A percentile compares a stretch with the other conserved stretches of the same genome.
These are phyloP conservation scores for Alviniconcha strummeri DNA, from an alignment of 2,888 invertebrate species.

Conservation along the genomic window DNA sequence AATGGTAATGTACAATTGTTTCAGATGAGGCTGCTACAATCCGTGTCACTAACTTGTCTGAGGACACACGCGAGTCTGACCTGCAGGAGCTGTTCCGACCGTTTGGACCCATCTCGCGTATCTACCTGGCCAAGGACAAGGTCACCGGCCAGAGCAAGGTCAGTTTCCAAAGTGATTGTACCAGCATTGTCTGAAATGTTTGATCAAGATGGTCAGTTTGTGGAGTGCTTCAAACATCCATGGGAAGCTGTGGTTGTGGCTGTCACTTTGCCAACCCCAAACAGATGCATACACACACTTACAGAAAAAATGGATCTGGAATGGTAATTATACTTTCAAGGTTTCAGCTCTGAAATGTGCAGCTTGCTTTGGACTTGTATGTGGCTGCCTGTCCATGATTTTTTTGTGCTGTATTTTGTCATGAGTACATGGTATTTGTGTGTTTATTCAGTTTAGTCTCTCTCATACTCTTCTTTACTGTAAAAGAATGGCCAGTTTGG, in stretches of 20 bases:
- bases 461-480: no score
- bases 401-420: no score
- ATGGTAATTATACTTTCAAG: no score
- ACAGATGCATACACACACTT: background rate
- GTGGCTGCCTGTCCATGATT: no score
- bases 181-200: background rate
- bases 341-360: no score
- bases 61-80: slow-evolving; percentile 93
- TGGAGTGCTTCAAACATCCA: no score
- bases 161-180: slow-evolving; percentile 12
- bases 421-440: no score
- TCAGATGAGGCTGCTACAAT: slow-evolving; percentile 83
- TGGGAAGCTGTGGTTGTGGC: no score
- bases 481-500: no score
- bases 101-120: slow-evolving; percentile 93
- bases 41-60: slow-evolving; percentile 96
- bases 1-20: background rate
- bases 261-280: background rate
- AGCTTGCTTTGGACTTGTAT: no score
- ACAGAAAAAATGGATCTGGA: no score
- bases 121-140: slow-evolving; percentile 95
- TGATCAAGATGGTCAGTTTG: background rate
- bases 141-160: slow-evolving; percentile 76
- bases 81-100: slow-evolving; percentile 95
- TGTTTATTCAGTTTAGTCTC: no score